Evolutionary conservation across 2,888 invertebrate species (phyloP).

Genomic region (Melitaea athalia): DNA sequence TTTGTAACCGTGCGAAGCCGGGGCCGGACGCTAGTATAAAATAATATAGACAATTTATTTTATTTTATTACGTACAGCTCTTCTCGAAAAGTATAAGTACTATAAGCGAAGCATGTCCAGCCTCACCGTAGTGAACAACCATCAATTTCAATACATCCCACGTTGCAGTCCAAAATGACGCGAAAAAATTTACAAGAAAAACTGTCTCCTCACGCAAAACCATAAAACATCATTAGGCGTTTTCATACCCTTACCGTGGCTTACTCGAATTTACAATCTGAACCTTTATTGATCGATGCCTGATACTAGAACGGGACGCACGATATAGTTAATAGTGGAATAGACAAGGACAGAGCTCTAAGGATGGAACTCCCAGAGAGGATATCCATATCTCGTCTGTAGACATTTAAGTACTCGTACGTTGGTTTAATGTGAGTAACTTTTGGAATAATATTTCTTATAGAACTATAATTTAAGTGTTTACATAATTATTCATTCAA

Average conservation of each 20-base stretch:
- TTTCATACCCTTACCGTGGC: slow-evolving; percentile 47
- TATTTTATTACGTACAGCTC: too few relatives aligned
- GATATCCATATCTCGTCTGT: slow-evolving; percentile 50
- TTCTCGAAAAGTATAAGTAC: not conserved
- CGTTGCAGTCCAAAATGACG: slow-evolving; percentile 14
- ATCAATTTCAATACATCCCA: slow-evolving; percentile 25
- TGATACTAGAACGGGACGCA: slow-evolving; percentile 47
- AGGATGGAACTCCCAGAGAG: slow-evolving; percentile 48
- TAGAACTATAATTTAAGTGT: not conserved
- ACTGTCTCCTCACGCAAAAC: slow-evolving; percentile 27
- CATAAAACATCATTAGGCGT: slow-evolving; percentile 38
- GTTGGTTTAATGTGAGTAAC: slow-evolving; percentile 8
- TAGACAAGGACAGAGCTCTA: slow-evolving; percentile 32
- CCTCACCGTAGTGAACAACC: not conserved
- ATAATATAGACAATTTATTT: too few relatives aligned
- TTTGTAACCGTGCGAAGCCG: too few relatives aligned
- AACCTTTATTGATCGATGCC: slow-evolving; percentile 68
- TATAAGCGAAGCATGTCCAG: not conserved
- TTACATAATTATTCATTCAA: not conserved
- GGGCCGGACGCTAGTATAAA: too few relatives aligned
- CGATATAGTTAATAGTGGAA: slow-evolving; percentile 38
- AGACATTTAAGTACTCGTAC: slow-evolving; percentile 19
- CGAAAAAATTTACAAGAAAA: slow-evolving; percentile 21
- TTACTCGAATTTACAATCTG: slow-evolving; percentile 61
- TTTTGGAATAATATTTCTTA: not conserved